Conservation (phyloP, 2,888 invertebrate genomes). For the Stratiomys singularior region DNA sequence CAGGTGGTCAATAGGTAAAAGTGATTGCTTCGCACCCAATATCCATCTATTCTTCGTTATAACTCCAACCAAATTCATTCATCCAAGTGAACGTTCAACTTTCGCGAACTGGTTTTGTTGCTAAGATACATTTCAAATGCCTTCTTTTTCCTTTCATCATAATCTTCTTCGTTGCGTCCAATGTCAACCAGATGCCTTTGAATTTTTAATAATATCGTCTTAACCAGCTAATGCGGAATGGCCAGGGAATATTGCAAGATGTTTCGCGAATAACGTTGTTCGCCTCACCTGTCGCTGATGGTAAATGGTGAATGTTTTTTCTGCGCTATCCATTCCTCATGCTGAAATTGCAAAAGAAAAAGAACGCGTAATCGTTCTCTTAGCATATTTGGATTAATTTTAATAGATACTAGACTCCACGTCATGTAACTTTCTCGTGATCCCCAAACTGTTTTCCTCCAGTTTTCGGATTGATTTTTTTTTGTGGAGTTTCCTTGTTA, state of each 20-base stretch:
- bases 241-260: neutral
- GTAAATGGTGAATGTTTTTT: neutral
- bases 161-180: conserved; percentile 15
- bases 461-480: neutral
- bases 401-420: conserved; percentile 2
- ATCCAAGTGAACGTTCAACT: conserved; percentile 12
- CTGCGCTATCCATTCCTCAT: neutral
- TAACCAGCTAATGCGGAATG: neutral
- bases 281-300: no score
- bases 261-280: neutral
- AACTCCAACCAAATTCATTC: neutral
- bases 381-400: conserved; percentile 21
- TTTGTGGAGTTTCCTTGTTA: neutral
- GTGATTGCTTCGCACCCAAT: neutral
- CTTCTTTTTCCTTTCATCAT: neutral
- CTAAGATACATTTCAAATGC: conserved; percentile 6
- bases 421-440: neutral
- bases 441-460: neutral
- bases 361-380: neutral
- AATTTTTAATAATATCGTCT: conserved; percentile 4
- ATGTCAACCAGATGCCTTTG: conserved; percentile 38
- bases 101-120: conserved; percentile 36
- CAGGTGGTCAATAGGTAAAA: conserved; percentile 16
- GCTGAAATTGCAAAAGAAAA: neutral
- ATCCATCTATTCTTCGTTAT: neutral